Conservation (phyloP, 2,113 vertebrate genomes). For the Mobula hypostoma region DNA sequence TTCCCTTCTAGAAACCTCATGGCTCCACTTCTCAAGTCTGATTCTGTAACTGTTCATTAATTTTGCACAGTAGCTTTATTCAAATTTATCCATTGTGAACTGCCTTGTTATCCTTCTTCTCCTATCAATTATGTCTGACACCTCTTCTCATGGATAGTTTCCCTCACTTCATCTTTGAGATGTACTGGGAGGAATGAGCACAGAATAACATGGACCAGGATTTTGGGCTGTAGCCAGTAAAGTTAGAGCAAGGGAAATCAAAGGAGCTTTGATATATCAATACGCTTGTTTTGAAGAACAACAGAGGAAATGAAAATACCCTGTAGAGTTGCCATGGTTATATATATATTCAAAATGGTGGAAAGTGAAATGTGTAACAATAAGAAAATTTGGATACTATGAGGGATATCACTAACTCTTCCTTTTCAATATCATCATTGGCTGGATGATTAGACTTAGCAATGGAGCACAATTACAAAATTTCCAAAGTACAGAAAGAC, state of each 20-base stretch:
- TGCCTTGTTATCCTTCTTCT: background rate
- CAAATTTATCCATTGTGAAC: background rate
- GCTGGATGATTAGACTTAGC: background rate
- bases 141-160: background rate
- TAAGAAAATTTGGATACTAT: background rate
- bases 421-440: background rate
- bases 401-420: background rate
- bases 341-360: background rate
- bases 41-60: background rate
- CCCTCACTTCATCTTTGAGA: background rate
- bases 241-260: background rate
- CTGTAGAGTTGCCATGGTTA: background rate
- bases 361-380: background rate
- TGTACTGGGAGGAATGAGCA: background rate
- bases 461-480: background rate
- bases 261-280: background rate
- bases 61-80: background rate
- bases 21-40: background rate
- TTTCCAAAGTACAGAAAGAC: background rate
- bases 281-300: background rate
- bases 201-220: too few relatives aligned
- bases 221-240: background rate
- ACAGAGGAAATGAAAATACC: background rate
- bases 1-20: background rate
- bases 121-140: background rate